phyloP scores from a whole-genome alignment of 2,797 vertebrate genomes.

The Microctenopoma stevenorrisi region DNA sequence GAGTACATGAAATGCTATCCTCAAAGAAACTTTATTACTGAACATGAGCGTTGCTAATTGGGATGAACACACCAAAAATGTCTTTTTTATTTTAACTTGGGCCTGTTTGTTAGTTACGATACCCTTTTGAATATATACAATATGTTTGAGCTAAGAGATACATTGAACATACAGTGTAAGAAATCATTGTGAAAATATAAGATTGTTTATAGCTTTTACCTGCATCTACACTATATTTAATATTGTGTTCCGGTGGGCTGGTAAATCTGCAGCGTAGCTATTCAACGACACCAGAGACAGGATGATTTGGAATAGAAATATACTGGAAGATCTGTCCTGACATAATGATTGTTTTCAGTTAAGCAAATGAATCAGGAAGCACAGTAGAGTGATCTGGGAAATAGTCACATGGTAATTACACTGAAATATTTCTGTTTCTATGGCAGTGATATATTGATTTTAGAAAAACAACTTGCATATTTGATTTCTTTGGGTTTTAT shows the following conservation, averaged over 20 bases:
- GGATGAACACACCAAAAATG: background rate
- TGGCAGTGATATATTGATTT: background rate
- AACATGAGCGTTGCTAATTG: background rate
- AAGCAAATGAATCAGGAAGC: slow-evolving; percentile 15
- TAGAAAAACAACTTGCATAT: background rate
- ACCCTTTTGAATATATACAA: background rate
- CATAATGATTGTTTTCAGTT: slow-evolving; percentile 4
- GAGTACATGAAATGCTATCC: background rate
- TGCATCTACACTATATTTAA: background rate
- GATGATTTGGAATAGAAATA: background rate
- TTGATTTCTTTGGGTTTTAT: background rate
- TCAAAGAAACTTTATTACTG: background rate
- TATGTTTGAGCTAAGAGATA: background rate
- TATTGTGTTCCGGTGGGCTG: too few species aligned
- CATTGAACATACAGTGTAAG: too few species aligned
- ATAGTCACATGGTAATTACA: background rate
- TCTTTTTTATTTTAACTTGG: background rate
- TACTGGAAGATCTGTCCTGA: background rate
- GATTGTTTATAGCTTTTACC: background rate
- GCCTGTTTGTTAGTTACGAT: background rate
- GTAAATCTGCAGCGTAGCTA: background rate
- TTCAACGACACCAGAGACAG: background rate
- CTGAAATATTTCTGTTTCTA: background rate
- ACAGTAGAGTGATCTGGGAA: slow-evolving; percentile 8
- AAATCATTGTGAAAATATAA: background rate